A percentile compares a stretch with the other conserved stretches of the same genome.
Evolutionary conservation across 1,140 invertebrate genomes (phyloP).

Genomic region (Schlechtendalia chinensis): DNA sequence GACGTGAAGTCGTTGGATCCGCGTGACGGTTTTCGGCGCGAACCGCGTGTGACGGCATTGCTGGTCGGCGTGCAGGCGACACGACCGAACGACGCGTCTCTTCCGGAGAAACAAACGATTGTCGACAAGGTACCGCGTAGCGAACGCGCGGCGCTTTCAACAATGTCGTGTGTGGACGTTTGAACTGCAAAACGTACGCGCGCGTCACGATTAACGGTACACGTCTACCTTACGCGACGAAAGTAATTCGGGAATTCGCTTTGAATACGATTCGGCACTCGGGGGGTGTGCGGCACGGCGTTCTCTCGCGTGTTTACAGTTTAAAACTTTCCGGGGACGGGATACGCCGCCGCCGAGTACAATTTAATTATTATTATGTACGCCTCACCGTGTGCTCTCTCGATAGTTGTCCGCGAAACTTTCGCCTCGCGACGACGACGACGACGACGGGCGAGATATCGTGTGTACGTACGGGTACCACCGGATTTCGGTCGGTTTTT

Average conservation of each 20-base stretch:
- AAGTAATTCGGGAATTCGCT: neutral
- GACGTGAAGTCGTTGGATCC: too few species aligned
- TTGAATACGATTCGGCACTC: neutral
- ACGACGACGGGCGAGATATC: too few species aligned
- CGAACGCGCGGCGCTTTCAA: neutral
- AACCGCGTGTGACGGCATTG: too few species aligned
- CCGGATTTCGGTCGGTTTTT: too few species aligned
- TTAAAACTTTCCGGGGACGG: neutral
- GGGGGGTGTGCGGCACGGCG: neutral
- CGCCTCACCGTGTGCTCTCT: neutral
- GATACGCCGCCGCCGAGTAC: neutral
- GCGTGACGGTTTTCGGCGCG: too few species aligned
- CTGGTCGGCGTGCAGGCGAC: too few species aligned
- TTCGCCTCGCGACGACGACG: too few species aligned
- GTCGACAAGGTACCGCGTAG: neutral
- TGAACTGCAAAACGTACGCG: neutral
- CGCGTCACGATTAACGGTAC: constrained; percentile 9
- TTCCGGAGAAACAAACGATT: neutral
- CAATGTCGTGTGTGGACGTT: too few species aligned
- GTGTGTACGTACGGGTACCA: too few species aligned
- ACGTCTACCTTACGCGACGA: neutral
- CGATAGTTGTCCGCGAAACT: too few species aligned
- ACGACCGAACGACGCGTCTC: neutral
- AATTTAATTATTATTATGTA: neutral
- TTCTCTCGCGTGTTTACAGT: neutral